phyloP scores from a whole-genome alignment of 2,113 vertebrate genomes.

The Prionailurus viverrinus region DNA sequence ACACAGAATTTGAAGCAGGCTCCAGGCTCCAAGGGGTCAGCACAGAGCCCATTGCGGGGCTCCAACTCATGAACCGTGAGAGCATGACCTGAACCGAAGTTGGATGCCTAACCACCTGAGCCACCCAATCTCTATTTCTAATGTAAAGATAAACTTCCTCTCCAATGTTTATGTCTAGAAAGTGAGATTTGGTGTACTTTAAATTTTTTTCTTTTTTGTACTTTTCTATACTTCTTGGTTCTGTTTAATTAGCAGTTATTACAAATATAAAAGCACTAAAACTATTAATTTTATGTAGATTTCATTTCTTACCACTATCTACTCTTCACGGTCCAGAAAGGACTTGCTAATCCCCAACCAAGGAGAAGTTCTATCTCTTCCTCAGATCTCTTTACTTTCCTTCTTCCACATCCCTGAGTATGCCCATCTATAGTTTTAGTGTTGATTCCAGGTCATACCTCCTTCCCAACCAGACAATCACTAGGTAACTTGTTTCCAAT shows the following conservation, averaged over 20 bases:
- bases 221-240: background rate
- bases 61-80: too few relatives aligned
- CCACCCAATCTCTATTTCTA: background rate
- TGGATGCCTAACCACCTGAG: too few relatives aligned
- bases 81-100: too few relatives aligned
- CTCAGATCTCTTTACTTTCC: background rate
- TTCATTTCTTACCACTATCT: background rate
- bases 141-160: background rate
- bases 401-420: background rate
- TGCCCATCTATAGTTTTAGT: background rate
- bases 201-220: background rate
- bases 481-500: background rate
- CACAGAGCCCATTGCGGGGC: too few relatives aligned
- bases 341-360: background rate
- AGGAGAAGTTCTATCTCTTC: background rate
- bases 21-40: too few relatives aligned
- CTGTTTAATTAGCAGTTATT: constrained; percentile 19
- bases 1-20: too few relatives aligned
- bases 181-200: background rate
- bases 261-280: constrained; percentile 37
- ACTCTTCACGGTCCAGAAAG: background rate
- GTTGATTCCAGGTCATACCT: too few relatives aligned
- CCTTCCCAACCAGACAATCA: background rate
- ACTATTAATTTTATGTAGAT: constrained; percentile 2
- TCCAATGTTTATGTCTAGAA: background rate